phyloP scores from a whole-genome alignment of 64 coral and sea anemone genomes.

The Platygyra sinensis region DNA sequence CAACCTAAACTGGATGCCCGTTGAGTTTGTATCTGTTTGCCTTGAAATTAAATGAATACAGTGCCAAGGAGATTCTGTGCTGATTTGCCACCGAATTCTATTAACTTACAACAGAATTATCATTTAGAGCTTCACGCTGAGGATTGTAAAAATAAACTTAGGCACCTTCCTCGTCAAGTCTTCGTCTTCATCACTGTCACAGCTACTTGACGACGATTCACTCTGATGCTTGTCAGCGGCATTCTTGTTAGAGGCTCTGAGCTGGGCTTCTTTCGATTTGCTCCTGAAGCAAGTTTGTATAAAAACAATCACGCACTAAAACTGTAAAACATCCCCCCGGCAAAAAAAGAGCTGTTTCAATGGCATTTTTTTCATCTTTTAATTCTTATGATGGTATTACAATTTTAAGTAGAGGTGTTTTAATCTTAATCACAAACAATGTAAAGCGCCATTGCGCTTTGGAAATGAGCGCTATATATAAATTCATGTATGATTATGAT shows the following conservation, averaged over 20 bases:
- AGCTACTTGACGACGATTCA: conserved; percentile 30
- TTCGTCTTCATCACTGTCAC: conserved; percentile 25
- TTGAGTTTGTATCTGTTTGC: no score
- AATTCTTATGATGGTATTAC: no score
- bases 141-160: neutral
- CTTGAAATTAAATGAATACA: no score
- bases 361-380: no score
- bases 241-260: neutral
- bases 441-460: no score
- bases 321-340: neutral
- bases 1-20: no score
- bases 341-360: neutral
- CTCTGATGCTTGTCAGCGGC: conserved; percentile 11
- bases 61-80: no score
- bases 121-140: neutral
- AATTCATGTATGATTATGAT: no score
- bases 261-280: neutral
- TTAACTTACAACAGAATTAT: neutral
- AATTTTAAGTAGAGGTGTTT: no score
- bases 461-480: no score
- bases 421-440: no score
- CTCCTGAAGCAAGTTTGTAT: neutral
- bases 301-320: neutral
- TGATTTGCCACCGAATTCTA: no score
- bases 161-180: conserved; percentile 17